phyloP scores from a whole-genome alignment of 1,140 invertebrate genomes.

The Mycetomoellerius zeteki region DNA sequence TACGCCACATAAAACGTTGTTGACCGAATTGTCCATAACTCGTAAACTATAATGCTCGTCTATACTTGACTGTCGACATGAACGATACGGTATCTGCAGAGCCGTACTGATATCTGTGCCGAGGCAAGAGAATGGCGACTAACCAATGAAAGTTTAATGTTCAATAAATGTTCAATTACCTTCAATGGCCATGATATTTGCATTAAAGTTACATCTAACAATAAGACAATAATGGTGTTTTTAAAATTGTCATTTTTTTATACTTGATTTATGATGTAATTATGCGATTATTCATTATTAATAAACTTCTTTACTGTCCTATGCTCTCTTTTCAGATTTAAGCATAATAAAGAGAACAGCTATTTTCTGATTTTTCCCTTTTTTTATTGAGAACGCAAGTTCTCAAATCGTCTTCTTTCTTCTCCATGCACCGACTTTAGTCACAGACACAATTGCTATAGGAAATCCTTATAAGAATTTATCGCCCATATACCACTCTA shows the following conservation, averaged over 20 bases:
- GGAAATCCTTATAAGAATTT: constrained; percentile 40
- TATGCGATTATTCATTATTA: background rate
- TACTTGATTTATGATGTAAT: background rate
- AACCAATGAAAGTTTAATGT: background rate
- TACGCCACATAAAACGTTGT: constrained; percentile 22
- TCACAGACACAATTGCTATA: constrained; percentile 18
- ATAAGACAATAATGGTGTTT: background rate
- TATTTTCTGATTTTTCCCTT: background rate
- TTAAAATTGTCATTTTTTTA: constrained; percentile 2
- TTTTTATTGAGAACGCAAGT: background rate
- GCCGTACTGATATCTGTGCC: background rate
- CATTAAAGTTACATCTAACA: background rate
- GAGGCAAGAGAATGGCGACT: background rate
- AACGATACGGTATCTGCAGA: constrained; percentile 16
- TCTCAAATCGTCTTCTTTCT: constrained; percentile 14
- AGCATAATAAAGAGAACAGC: background rate
- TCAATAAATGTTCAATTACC: background rate
- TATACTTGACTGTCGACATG: background rate
- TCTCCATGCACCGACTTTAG: background rate
- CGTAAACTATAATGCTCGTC: constrained; percentile 15
- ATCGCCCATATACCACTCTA: constrained; percentile 24
- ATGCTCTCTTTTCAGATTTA: background rate
- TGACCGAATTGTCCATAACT: constrained; percentile 25
- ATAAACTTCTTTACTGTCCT: background rate
- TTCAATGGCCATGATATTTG: background rate